A percentile compares a stretch with the other conserved stretches of the same genome.
Evolutionary conservation across 2,113 vertebrate genomes (phyloP).

Genomic region (Gymnorhina tibicen): DNA sequence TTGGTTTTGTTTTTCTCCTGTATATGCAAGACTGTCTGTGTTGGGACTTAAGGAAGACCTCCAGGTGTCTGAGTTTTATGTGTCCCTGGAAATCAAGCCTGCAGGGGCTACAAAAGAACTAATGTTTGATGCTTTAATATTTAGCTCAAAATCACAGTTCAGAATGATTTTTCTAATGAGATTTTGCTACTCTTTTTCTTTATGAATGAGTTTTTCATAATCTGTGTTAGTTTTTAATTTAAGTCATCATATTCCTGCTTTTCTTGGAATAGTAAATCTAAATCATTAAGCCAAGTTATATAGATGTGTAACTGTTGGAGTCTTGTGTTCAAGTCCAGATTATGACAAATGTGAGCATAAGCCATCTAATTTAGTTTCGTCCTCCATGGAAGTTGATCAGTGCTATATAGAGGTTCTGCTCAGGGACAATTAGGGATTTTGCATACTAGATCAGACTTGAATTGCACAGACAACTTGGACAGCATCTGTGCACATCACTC

Average conservation of each 20-base stretch:
- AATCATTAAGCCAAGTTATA: background rate
- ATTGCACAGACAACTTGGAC: background rate
- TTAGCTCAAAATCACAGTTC: background rate
- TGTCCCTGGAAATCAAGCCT: background rate
- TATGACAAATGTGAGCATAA: background rate
- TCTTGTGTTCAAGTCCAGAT: background rate
- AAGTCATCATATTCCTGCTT: background rate
- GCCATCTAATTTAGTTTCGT: background rate
- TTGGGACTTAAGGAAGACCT: background rate
- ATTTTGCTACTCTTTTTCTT: background rate
- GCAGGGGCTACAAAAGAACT: background rate
- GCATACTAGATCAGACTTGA: background rate
- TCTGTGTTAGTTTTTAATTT: background rate
- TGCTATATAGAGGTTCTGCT: background rate
- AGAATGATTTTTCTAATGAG: background rate
- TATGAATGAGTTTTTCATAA: background rate
- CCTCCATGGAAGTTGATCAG: background rate
- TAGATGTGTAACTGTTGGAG: background rate
- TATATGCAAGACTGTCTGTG: background rate
- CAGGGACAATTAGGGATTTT: background rate
- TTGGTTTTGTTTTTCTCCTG: background rate
- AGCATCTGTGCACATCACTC: background rate
- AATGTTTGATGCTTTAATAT: background rate
- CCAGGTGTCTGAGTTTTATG: background rate
- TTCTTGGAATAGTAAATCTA: background rate